Base-by-base conservation (phyloP, 1,140 invertebrate genomes). In the Lordiphosa clarofinis region DNA sequence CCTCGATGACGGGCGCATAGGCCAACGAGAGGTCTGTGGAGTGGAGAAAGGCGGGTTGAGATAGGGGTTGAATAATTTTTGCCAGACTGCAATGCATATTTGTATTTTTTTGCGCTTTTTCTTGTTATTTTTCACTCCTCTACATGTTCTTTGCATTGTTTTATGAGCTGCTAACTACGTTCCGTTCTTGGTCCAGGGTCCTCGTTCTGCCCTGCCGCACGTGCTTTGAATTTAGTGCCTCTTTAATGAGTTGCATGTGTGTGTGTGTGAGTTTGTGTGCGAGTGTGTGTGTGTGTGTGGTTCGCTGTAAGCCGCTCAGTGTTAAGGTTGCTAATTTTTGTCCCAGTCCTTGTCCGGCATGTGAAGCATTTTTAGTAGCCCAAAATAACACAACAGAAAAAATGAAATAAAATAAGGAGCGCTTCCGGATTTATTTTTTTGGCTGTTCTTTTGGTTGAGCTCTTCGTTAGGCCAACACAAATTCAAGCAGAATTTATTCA, bases 1-100 rank as follows among this genome's bases (percentile, higher is more conserved):
- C 92, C 67, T 94, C 90, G 59, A 93, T 91, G 65, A 87, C 78
- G 54, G 88, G 87, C 31, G 76, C 73, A 72, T 89, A 86, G 62
- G 81, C 84, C 50, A 73, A 38, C 43, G 86, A 88, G 24, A 73
- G 74, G 74, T 89, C 88, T 89, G 56, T 43, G 21, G 7, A 33
- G 39, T 33, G 19, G 35, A 7, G 37, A 36, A 24, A 52, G 12
- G 48, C 13, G 36, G 49, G 12, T 40, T 42, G 38, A 42, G 21
- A 54, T 28, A 35, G 28, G 47, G 28, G 31, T 21, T 31, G 43
- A 46, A 54, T 49, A 47, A 54, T 63, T 63, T 57, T 67, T 56
- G 31, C 24, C 4, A 37, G 33, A 42, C 49, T 55, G 44, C 37
- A 11, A 21, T 35, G n/a, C 7, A 24, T 37, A 35, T 35, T 46